Evolutionary conservation across 2,113 vertebrate genomes (phyloP), one percentile per base, ranked within the genome.

Genomic region (Chinchilla lanigera): DNA sequence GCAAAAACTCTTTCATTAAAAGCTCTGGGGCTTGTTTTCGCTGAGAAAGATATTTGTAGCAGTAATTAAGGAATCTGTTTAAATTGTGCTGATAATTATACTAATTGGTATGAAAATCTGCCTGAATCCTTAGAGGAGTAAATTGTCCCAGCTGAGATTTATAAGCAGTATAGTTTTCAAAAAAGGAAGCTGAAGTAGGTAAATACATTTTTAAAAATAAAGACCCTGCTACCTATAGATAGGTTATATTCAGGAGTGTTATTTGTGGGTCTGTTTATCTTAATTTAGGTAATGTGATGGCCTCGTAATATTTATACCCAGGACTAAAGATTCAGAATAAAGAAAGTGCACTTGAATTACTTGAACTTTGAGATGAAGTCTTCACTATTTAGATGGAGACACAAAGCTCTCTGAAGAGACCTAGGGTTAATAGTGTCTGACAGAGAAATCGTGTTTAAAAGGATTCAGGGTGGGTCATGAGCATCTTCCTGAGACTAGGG

Each of bases 201-300:
- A 94, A 96, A 97, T 84, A 88, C 89, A 16, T 95, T 97, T 97
- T 96, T 63, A 96, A 91, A 95, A 96, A 73, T 86, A 96, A 96
- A 96, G 60, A 35, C 20, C 12, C 52, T 90, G 73, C 16, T 95
- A 65, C 47, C 33, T 94, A 22, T 90, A 98, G 97, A n/a, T 95
- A 96, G 94, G 88, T 91, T 89, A 91, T 56, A 65, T 94, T 92
- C 90, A 90, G 87, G 95, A 77, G 54, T 73, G 44, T 50, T 90
- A 65, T 91, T 83, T 81, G 69, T 88, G 24, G 73, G 38, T 84
- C 77, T 96, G 71, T 95, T 94, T 94, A 81, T 84, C 67, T 97
- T 97, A 94, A 91, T 96, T 93, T 97, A 54, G 92, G n/a, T 11
- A 94, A 87, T 60, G 73, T 87, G 16, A 16, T 93, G 82, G 78